phyloP scores from a whole-genome alignment of 2,113 vertebrate species.

The Ariopsis seemanni region DNA sequence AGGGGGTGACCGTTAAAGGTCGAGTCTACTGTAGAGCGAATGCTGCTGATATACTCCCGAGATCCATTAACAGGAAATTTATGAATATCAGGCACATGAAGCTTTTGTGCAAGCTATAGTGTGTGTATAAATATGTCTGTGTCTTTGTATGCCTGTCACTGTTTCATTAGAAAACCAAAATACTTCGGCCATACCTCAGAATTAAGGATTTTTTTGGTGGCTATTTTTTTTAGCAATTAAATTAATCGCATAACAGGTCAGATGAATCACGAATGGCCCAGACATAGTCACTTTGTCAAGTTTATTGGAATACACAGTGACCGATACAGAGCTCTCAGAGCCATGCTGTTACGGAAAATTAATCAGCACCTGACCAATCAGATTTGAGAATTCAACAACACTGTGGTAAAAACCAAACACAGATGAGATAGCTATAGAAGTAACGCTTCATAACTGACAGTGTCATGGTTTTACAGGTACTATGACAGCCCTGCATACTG shows the following conservation, averaged over 20 bases:
- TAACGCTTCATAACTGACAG: not conserved
- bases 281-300: not conserved
- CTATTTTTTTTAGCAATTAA: not conserved
- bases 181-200: not conserved
- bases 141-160: not conserved
- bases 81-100: conserved; percentile 25
- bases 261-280: no score
- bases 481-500: not conserved
- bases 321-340: not conserved
- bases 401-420: not conserved
- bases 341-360: not conserved
- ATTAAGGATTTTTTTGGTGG: not conserved
- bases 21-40: conserved; percentile 33
- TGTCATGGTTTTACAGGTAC: not conserved
- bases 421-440: not conserved
- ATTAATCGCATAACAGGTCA: no score
- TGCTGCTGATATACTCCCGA: conserved; percentile 7
- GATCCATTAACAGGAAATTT: conserved; percentile 28
- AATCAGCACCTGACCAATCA: not conserved
- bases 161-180: not conserved
- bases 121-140: not conserved
- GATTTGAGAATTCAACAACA: not conserved
- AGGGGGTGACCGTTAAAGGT: conserved; percentile 56
- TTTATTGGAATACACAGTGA: not conserved
- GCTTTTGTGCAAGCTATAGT: not conserved